These are phyloP conservation scores for Temnothorax curvispinosus DNA, from an alignment of 1,140 invertebrate genomes.

Conservation along the genomic window DNA sequence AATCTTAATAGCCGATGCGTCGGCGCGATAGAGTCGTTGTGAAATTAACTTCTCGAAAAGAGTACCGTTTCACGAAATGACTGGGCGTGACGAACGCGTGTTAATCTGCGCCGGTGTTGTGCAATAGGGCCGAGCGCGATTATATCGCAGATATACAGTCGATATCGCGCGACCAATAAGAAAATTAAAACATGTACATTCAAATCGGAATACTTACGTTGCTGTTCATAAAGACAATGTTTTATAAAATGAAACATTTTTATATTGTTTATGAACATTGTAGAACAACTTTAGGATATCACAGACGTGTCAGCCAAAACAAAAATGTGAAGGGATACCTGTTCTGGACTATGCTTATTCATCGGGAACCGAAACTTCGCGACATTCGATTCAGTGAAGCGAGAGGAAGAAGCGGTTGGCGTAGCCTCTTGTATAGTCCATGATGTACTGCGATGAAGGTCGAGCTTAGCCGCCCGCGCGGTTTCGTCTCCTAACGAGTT, in stretches of 20 bases:
- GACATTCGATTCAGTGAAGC: slow-evolving; percentile 40
- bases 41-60: slow-evolving; percentile 56
- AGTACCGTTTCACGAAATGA: slow-evolving; percentile 58
- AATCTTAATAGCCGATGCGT: slow-evolving; percentile 58
- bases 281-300: neutral
- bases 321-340: neutral
- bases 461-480: slow-evolving; percentile 63
- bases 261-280: neutral
- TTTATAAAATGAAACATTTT: neutral
- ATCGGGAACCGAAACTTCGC: slow-evolving; percentile 5
- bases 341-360: slow-evolving; percentile 7
- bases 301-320: neutral
- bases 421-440: neutral
- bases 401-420: slow-evolving; percentile 39
- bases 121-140: slow-evolving; percentile 28
- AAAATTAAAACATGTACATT: slow-evolving; percentile 5
- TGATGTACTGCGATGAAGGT: slow-evolving; percentile 42
- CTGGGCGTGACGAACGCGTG: slow-evolving; percentile 60
- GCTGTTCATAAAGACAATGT: neutral
- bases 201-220: neutral
- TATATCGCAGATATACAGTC: slow-evolving; percentile 11
- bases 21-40: slow-evolving; percentile 42
- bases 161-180: neutral
- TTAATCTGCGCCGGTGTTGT: slow-evolving; percentile 31
- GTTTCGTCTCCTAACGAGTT: slow-evolving; percentile 79